A percentile compares a stretch with the other conserved stretches of the same genome.
phyloP scores from a whole-genome alignment of 2,888 invertebrate genomes.

The Agrotis ipsilon region DNA sequence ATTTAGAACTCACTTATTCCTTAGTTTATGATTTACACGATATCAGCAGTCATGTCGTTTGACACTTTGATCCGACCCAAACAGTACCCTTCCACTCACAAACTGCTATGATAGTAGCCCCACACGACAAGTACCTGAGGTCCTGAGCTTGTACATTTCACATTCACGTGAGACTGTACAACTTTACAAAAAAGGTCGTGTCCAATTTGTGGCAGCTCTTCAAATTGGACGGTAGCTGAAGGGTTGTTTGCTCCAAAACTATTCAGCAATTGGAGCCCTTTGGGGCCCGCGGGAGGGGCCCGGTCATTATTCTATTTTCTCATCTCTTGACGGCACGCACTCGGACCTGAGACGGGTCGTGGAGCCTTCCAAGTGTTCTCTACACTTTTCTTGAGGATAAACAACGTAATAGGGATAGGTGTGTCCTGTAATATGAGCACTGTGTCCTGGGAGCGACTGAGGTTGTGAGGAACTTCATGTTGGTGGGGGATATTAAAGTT shows the following conservation, averaged over 20 bases:
- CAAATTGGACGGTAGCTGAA: conserved; percentile 65
- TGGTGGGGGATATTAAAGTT: neutral
- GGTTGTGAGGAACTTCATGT: neutral
- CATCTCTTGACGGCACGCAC: conserved; percentile 65
- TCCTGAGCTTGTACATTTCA: conserved; percentile 34
- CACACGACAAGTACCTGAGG: conserved; percentile 6
- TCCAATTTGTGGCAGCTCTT: conserved; percentile 64
- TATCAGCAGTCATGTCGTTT: neutral
- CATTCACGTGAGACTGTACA: conserved; percentile 55
- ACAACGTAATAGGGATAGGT: conserved; percentile 50
- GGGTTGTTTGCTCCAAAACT: conserved; percentile 71
- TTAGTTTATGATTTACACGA: neutral
- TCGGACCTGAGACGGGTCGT: conserved; percentile 50
- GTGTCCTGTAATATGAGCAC: neutral
- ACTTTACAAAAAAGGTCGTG: conserved; percentile 63
- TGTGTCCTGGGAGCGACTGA: neutral
- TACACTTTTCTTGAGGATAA: conserved; percentile 56
- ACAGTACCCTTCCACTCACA: neutral
- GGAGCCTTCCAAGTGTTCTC: conserved; percentile 48
- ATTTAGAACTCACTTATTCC: neutral
- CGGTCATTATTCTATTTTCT: conserved; percentile 72
- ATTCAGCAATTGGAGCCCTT: conserved; percentile 67
- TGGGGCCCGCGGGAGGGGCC: conserved; percentile 42
- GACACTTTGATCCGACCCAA: neutral
- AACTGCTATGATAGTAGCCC: neutral